phyloP scores from a whole-genome alignment of 2,797 vertebrate genomes.

The Gobio occitaniae region DNA sequence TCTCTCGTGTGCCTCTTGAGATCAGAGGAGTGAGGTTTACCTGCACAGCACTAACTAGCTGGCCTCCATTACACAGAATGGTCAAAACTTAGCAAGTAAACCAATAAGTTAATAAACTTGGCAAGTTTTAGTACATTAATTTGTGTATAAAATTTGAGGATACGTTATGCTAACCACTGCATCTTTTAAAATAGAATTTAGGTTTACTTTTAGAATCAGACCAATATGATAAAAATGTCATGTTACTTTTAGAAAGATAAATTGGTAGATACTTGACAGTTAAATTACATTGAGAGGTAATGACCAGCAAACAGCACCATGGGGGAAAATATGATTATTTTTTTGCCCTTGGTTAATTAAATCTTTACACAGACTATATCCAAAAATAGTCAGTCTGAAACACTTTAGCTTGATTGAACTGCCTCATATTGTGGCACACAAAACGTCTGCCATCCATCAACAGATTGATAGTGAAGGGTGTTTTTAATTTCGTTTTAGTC shows the following conservation, averaged over 20 bases:
- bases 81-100: neutral
- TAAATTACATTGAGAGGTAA: conserved; percentile 4
- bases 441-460: conserved; percentile 35
- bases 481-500: conserved; percentile 42
- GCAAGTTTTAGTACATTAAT: neutral
- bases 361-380: conserved; percentile 17
- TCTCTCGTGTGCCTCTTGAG: too few relatives aligned
- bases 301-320: neutral
- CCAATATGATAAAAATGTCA: conserved; percentile 10
- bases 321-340: conserved; percentile 9
- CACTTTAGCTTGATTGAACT: conserved; percentile 30
- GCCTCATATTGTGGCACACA: conserved; percentile 2
- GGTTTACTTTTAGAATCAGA: neutral
- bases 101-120: neutral
- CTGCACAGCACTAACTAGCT: too few relatives aligned
- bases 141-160: neutral
- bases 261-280: conserved; percentile 16
- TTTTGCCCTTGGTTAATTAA: conserved; percentile 21
- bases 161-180: neutral
- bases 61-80: neutral
- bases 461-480: conserved; percentile 28
- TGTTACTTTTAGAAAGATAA: neutral
- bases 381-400: conserved; percentile 23
- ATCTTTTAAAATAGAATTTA: conserved; percentile 25
- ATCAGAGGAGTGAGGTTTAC: too few relatives aligned